These are phyloP conservation scores for Xylota segnis DNA, from an alignment of 2,888 invertebrate species.

Conservation along the genomic window DNA sequence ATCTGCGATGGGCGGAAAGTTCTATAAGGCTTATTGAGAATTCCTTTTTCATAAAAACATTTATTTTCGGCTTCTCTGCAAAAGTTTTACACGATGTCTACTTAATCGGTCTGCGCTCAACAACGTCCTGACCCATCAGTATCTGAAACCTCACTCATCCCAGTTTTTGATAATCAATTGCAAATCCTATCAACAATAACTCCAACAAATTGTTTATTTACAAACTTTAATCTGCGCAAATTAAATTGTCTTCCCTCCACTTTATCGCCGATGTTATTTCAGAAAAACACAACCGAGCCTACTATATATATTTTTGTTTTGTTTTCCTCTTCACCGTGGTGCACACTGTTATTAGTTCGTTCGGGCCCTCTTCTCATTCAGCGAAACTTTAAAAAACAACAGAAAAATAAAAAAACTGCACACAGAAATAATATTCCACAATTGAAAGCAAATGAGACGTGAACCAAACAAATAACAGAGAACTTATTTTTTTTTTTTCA, in stretches of 20 bases:
- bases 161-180: slow-evolving; percentile 18
- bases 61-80: no score
- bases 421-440: slow-evolving; percentile 2
- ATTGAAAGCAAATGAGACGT: slow-evolving; percentile 73
- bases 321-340: background rate
- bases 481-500: slow-evolving; percentile 52
- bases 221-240: background rate
- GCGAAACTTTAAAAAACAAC: slow-evolving; percentile 33
- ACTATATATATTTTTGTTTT: no score
- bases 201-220: slow-evolving; percentile 22
- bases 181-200: slow-evolving; percentile 16
- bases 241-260: background rate
- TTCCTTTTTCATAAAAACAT: no score
- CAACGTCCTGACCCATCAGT: slow-evolving; percentile 50
- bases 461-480: slow-evolving; percentile 63
- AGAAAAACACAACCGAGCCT: slow-evolving; percentile 13
- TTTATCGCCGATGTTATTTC: slow-evolving; percentile 6
- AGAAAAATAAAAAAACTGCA: slow-evolving; percentile 14
- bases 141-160: slow-evolving; percentile 37
- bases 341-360: slow-evolving; percentile 10
- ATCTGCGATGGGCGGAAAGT: no score
- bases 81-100: no score
- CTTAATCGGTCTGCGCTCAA: slow-evolving; percentile 3
- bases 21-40: no score
- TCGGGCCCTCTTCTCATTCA: slow-evolving; percentile 2